Conservation (phyloP, 92 coral and sea anemone genomes). For the Zoanthus sansibaricus region DNA sequence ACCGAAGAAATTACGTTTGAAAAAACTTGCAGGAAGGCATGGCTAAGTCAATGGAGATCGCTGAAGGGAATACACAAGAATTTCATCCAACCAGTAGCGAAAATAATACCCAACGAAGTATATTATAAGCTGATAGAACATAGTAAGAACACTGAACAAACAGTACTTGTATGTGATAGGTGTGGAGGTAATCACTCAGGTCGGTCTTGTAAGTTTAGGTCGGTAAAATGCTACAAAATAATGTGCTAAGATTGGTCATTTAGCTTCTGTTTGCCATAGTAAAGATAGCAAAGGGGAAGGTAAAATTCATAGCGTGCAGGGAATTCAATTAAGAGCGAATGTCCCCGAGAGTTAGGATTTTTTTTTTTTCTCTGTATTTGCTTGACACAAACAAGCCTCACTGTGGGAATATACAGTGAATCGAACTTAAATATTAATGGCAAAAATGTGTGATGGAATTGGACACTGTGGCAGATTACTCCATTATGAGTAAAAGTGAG, state of each 20-base stretch:
- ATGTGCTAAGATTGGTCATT: conserved; percentile 55
- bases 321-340: not conserved
- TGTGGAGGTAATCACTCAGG: conserved; percentile 53
- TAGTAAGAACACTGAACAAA: too few relatives aligned
- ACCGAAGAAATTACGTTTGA: conserved; percentile 53
- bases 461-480: conserved; percentile 67
- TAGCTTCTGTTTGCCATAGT: conserved; percentile 8
- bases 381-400: conserved; percentile 21
- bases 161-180: too few relatives aligned
- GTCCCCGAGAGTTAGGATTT: conserved; percentile 18
- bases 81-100: conserved; percentile 44
- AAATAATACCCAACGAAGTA: not conserved
- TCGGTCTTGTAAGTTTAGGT: conserved; percentile 55
- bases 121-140: too few relatives aligned
- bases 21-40: too few relatives aligned
- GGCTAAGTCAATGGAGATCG: conserved; percentile 64
- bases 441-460: conserved; percentile 45
- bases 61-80: conserved; percentile 66
- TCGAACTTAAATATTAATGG: conserved; percentile 25
- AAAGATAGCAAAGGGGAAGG: conserved; percentile 28
- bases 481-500: conserved; percentile 57
- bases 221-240: conserved; percentile 49
- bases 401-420: not conserved
- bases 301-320: conserved; percentile 14
- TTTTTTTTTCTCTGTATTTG: conserved; percentile 19